Conservation (phyloP, 1,140 invertebrate species). For the Ceratina japonica region DNA sequence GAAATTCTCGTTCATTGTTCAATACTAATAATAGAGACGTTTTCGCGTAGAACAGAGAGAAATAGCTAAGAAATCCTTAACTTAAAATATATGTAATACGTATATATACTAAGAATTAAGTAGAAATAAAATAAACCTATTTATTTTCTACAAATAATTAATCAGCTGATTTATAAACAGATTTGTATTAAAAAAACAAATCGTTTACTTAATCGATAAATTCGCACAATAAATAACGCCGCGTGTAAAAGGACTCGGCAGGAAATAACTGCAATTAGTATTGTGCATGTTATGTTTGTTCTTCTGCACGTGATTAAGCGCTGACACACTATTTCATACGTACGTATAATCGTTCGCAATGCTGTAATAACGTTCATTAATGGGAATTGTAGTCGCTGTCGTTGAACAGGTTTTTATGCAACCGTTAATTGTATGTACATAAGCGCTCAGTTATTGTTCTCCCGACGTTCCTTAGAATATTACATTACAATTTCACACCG, state of each 20-base stretch:
- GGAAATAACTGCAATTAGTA: not conserved
- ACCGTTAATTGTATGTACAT: not conserved
- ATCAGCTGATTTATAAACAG: too few species aligned
- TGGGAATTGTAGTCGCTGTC: not conserved
- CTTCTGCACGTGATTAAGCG: not conserved
- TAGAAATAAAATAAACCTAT: too few species aligned
- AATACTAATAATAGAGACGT: not conserved
- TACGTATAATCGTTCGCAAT: not conserved
- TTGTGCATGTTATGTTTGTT: not conserved
- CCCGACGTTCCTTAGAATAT: too few species aligned
- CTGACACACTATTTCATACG: not conserved
- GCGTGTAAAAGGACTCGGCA: not conserved
- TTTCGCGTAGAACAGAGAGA: not conserved
- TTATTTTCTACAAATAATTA: too few species aligned
- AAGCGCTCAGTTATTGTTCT: not conserved
- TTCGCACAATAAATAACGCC: not conserved
- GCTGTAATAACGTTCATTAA: not conserved
- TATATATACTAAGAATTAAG: not conserved
- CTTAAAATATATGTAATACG: not conserved
- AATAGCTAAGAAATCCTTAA: not conserved
- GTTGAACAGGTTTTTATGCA: not conserved
- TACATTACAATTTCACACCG: too few species aligned
- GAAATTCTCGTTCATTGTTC: slow-evolving; percentile 15
- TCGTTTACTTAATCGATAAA: too few species aligned
- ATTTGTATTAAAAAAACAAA: too few species aligned